A percentile compares a stretch with the other conserved stretches of the same genome.
These are phyloP conservation scores for Halcyon smyrnensis DNA, from an alignment of 2,797 vertebrate genomes.

Conservation along the genomic window DNA sequence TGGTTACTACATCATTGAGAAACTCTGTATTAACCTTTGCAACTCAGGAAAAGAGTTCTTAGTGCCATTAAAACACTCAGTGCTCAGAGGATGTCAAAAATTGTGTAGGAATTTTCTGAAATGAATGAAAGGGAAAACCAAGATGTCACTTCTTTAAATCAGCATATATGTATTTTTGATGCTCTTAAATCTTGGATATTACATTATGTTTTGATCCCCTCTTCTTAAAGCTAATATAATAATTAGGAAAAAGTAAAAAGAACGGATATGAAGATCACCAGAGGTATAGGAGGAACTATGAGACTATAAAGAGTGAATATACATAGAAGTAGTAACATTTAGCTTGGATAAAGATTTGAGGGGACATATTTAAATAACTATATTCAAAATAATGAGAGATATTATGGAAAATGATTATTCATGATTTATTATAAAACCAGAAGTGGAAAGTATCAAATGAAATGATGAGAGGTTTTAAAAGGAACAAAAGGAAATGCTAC, in stretches of 20 bases:
- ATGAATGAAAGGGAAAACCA: neutral
- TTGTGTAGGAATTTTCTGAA: neutral
- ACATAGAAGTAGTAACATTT: neutral
- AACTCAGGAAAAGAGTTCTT: neutral
- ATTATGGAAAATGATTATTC: neutral
- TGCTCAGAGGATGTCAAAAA: neutral
- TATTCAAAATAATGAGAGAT: neutral
- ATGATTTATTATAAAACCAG: conserved; percentile 5
- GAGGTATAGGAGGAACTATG: neutral
- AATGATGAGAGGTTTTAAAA: neutral
- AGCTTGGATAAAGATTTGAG: neutral
- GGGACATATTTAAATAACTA: neutral
- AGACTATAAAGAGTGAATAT: neutral
- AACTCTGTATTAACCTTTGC: neutral
- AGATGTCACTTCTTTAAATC: neutral
- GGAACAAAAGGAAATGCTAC: neutral
- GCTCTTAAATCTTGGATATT: neutral
- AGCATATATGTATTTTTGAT: neutral
- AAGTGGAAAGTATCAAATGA: neutral
- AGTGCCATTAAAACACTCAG: neutral
- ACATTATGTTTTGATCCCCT: neutral
- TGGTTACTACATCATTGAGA: neutral
- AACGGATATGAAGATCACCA: neutral
- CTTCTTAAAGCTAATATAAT: neutral
- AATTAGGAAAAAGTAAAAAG: neutral